Evolutionary conservation across 2,113 vertebrate species (phyloP).

Genomic region (Platichthys stellatus): DNA sequence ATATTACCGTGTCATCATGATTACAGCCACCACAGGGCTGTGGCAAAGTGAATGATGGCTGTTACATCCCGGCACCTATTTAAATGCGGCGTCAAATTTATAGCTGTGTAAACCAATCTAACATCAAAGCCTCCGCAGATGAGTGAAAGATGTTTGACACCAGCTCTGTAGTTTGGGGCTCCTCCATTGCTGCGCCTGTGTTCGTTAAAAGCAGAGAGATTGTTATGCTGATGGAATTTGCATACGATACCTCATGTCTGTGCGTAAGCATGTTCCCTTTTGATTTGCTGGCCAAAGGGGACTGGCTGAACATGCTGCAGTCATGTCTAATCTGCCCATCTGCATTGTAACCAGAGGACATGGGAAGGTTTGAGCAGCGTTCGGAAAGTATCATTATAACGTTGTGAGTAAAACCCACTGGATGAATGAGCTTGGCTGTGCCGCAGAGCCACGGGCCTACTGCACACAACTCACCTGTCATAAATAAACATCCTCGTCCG

Average conservation of each 20-base stretch:
- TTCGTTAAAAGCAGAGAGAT: conserved; percentile 24
- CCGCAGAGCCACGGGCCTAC: conserved; percentile 8
- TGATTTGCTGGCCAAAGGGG: conserved; percentile 47
- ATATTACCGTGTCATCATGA: conserved; percentile 63
- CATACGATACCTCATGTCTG: conserved; percentile 26
- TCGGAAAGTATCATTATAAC: conserved; percentile 50
- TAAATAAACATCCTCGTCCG: conserved; percentile 61
- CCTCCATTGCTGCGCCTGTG: background rate
- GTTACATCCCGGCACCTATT: conserved; percentile 44
- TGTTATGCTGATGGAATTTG: conserved; percentile 15
- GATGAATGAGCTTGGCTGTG: conserved; percentile 33
- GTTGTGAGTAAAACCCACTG: conserved; percentile 38
- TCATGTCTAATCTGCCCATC: conserved; percentile 29
- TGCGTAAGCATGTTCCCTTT: conserved; percentile 34
- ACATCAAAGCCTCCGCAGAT: conserved; percentile 56
- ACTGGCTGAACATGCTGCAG: conserved; percentile 25
- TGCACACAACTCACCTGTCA: conserved; percentile 61
- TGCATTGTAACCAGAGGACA: conserved; percentile 49
- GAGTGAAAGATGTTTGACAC: conserved; percentile 31
- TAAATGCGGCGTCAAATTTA: conserved; percentile 60
- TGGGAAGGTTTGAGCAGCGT: conserved; percentile 44
- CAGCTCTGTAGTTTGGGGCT: background rate
- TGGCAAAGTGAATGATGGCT: conserved; percentile 62
- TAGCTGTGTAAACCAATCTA: conserved; percentile 47
- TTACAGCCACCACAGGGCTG: conserved; percentile 58